Base-by-base conservation (phyloP, 2,797 vertebrate species). In the Cryptoblepharus egeriae region DNA sequence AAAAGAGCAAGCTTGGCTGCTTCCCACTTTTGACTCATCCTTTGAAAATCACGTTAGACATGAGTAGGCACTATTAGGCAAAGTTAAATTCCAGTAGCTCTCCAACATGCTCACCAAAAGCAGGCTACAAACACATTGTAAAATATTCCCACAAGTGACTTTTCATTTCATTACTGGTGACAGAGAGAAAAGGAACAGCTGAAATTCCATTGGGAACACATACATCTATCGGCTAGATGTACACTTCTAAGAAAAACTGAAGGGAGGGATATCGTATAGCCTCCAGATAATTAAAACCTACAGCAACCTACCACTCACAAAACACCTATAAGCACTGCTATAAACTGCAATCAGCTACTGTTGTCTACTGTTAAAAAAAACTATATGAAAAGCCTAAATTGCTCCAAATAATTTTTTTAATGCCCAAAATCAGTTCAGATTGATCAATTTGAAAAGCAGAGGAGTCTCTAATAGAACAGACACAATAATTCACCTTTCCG, bases 401-500 rank as follows among this genome's bases (percentile, higher is more conserved):
- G 57, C 57, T 58, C 15, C 49, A 52, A 13, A 52, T 15, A 52
- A 52, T 57, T 6, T 35, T 57, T 3, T 26, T 78, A n/a, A 3
- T 22, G 1, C 7, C 37, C 16, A 13, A 42, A 49, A 79, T 20
- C 28, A 35, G 61, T 11, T 39, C 28, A 57, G 52, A 49, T 15
- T 13, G 58, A 69, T 30, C 12, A 5, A 37, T 28, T 63, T 83
- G n/a, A 35, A 61, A 82, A 69, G 45, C 64, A 76, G 42, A 9
- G 5, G 26, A 3, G 10, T 16, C 3, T 78, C 70, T 30, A 71
- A 83, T 58, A 73, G 37, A 28, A 58, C 1, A 16, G 18, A 26
- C n/a, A 69, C 24, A n/a, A 13, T 49, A 65, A 75, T 55, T 28
- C 85, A 99, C 98, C 98, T 93, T 90, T 95, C 77, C 98, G 95